Percentiles rank a stretch among this genome's conserved stretches.
Evolutionary conservation across 1,140 invertebrate species (phyloP).

Genomic region (Pentalonia nigronervosa): DNA sequence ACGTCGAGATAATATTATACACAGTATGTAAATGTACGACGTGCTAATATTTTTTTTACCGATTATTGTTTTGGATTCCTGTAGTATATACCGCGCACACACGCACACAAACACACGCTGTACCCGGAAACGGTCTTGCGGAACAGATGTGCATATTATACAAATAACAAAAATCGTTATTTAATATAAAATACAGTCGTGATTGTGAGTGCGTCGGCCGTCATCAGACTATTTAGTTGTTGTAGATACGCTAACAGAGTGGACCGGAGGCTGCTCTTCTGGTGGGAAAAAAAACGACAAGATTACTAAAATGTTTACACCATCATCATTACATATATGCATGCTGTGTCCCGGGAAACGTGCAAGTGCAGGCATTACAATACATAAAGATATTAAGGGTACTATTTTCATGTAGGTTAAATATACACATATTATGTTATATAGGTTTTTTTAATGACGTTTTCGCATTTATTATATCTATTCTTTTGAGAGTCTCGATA

Average conservation of each 20-base stretch:
- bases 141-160: background rate
- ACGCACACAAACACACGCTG: background rate
- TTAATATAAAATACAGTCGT: background rate
- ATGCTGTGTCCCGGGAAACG: background rate
- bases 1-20: background rate
- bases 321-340: background rate
- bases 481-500: background rate
- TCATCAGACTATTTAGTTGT: background rate
- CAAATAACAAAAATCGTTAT: background rate
- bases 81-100: background rate
- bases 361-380: background rate
- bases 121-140: constrained; percentile 21
- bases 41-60: constrained; percentile 17
- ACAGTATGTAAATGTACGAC: background rate
- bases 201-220: background rate
- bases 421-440: background rate
- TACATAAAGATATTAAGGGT: background rate
- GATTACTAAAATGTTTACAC: background rate
- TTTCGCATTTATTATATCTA: background rate
- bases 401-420: background rate
- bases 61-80: constrained; percentile 1
- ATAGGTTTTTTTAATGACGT: background rate
- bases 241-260: background rate
- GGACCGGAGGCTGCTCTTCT: constrained; percentile 3
- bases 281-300: background rate